Conservation (phyloP, 2,888 invertebrate species). For the Panzeria rudis region DNA sequence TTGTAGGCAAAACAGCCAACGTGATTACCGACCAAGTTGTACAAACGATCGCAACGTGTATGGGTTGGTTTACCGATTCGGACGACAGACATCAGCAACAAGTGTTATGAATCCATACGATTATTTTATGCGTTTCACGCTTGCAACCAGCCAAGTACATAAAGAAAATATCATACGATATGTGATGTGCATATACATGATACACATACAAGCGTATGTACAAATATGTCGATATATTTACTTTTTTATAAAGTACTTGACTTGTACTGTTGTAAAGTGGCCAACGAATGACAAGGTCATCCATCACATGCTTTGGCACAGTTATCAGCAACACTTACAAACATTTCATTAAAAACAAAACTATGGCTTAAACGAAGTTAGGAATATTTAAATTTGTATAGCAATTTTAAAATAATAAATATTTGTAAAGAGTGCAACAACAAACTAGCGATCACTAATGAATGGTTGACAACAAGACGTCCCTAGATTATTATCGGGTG, state of each 20-base stretch:
- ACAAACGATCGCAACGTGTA: too few species aligned
- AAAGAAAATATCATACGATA: not conserved
- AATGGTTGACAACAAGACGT: constrained; percentile 15
- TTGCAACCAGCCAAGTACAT: not conserved
- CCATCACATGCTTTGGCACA: constrained; percentile 71
- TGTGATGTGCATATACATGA: constrained; percentile 1
- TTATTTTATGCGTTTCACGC: constrained; percentile 51
- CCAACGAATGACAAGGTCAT: constrained; percentile 71
- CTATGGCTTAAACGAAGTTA: not conserved
- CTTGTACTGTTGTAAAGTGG: constrained; percentile 48
- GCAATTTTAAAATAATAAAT: constrained; percentile 54
- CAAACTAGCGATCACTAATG: not conserved
- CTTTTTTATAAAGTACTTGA: constrained; percentile 4
- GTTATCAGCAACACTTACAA: constrained; percentile 48
- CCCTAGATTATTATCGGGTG: not conserved
- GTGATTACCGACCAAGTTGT: too few species aligned
- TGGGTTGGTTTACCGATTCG: too few species aligned
- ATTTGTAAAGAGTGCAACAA: constrained; percentile 17
- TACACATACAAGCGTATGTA: not conserved
- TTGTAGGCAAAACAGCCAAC: too few species aligned
- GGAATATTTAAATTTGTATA: constrained; percentile 20
- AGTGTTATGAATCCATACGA: constrained; percentile 42
- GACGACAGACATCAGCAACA: constrained; percentile 12
- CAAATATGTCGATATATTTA: not conserved
- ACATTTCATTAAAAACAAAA: not conserved